phyloP scores from a whole-genome alignment of 2,797 vertebrate genomes.

The Varecia variegata region DNA sequence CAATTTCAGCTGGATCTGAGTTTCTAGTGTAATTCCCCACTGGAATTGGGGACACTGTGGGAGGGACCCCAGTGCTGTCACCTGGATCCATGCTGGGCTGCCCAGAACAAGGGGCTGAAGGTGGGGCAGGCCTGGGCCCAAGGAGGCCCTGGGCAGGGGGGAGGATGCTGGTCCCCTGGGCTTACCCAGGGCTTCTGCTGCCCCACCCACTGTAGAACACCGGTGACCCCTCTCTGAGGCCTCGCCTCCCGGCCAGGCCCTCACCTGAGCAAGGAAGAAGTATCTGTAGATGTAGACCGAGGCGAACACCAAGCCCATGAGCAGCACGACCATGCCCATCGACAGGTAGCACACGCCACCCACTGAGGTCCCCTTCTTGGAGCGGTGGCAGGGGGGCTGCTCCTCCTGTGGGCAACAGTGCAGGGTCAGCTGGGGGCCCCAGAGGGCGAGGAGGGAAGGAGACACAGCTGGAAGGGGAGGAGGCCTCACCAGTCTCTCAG shows the following conservation, averaged over 20 bases:
- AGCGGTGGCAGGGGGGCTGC: constrained; percentile 77
- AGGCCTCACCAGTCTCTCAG: neutral
- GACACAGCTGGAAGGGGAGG: neutral
- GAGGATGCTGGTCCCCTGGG: neutral
- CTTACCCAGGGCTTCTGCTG: neutral
- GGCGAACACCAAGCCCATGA: constrained; percentile 91
- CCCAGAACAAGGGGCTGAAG: neutral
- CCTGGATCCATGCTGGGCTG: neutral
- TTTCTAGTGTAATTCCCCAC: neutral
- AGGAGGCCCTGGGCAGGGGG: too few relatives aligned
- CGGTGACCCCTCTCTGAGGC: neutral
- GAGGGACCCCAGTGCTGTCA: neutral
- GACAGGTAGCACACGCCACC: constrained; percentile 93
- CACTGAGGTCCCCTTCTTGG: constrained; percentile 86
- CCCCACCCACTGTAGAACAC: neutral
- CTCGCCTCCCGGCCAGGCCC: neutral
- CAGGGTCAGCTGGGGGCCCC: neutral
- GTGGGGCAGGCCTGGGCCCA: neutral
- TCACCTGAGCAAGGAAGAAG: constrained; percentile 94
- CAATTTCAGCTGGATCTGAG: neutral
- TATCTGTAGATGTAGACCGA: constrained; percentile 95
- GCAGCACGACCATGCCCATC: constrained; percentile 91
- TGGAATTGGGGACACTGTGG: neutral
- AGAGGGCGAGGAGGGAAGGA: neutral
- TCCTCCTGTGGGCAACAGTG: constrained; percentile 84